Percentiles rank a stretch among this genome's conserved stretches.
phyloP scores from a whole-genome alignment of 2,797 vertebrate genomes.

The Xenentodon cancila region DNA sequence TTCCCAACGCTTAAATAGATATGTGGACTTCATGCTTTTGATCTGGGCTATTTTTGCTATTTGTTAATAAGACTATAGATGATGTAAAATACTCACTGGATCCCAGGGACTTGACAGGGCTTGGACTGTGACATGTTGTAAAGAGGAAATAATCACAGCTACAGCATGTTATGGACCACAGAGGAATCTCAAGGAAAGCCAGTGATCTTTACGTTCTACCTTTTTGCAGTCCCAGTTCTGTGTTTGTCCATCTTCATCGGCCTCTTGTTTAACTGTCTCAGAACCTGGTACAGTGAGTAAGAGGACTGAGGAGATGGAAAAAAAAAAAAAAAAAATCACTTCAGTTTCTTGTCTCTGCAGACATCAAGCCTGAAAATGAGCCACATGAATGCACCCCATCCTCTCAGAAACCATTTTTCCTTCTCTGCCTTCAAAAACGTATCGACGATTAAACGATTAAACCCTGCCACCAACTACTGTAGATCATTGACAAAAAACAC shows the following conservation, averaged over 20 bases:
- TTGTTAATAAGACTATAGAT: conserved; percentile 2
- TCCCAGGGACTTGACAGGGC: conserved; percentile 93
- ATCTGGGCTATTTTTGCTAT: too few species aligned
- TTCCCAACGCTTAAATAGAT: too few species aligned
- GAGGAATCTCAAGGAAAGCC: neutral
- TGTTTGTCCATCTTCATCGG: conserved; percentile 84
- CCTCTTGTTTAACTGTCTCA: conserved; percentile 84
- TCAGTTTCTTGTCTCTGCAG: conserved; percentile 29
- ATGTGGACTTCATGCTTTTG: too few species aligned
- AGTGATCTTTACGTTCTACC: conserved; percentile 68
- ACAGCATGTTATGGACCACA: neutral
- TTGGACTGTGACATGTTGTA: conserved; percentile 89
- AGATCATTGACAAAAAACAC: conserved; percentile 1
- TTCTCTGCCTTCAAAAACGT: too few species aligned
- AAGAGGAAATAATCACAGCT: conserved; percentile 23
- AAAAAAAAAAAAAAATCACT: conserved; percentile 14
- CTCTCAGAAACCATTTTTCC: too few species aligned
- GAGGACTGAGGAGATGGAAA: conserved; percentile 79
- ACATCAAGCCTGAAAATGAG: conserved; percentile 34
- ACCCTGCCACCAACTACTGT: neutral
- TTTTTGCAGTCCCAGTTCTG: conserved; percentile 92
- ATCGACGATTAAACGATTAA: neutral
- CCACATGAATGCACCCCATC: neutral
- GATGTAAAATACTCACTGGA: conserved; percentile 86
- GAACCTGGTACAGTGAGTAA: conserved; percentile 90